phyloP scores from a whole-genome alignment of 2,113 vertebrate species.

The Syrrhaptes paradoxus region DNA sequence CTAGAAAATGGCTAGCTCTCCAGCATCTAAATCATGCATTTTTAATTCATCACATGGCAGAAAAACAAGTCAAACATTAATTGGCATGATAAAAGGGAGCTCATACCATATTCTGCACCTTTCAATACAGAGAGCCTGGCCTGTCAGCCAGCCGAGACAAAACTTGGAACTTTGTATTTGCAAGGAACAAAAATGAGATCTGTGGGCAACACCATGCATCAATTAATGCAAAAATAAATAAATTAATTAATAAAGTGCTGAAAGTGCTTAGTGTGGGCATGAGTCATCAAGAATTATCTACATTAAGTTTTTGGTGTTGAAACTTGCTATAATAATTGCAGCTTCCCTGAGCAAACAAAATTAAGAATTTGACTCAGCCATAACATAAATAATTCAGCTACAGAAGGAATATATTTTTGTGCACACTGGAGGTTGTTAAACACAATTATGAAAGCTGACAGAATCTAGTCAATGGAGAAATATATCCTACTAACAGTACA shows the following conservation, averaged over 20 bases:
- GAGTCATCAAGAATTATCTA: not conserved
- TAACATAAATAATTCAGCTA: not conserved
- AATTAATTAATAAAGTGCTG: not conserved
- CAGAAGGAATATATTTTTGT: not conserved
- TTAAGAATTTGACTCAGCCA: not conserved
- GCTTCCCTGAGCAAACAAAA: not conserved
- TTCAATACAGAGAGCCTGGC: not conserved
- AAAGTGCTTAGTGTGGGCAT: not conserved
- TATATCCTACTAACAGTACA: not conserved
- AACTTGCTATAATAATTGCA: not conserved
- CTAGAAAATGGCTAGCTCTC: conserved; percentile 65
- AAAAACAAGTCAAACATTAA: conserved; percentile 74
- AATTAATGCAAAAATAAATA: not conserved
- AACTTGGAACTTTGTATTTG: not conserved
- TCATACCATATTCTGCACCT: conserved; percentile 7
- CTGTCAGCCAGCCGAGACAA: not conserved
- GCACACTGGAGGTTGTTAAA: not conserved
- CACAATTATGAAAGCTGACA: not conserved
- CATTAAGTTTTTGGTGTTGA: not conserved
- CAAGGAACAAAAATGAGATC: not conserved
- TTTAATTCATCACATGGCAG: conserved; percentile 77
- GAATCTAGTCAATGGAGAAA: not conserved
- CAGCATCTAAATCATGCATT: conserved; percentile 75
- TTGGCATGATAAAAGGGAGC: conserved; percentile 70
- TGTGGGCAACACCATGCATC: not conserved